Percentiles rank a stretch among this genome's conserved stretches.
Conservation (phyloP, 2,888 invertebrate genomes). For the Pilophorus perplexus region DNA sequence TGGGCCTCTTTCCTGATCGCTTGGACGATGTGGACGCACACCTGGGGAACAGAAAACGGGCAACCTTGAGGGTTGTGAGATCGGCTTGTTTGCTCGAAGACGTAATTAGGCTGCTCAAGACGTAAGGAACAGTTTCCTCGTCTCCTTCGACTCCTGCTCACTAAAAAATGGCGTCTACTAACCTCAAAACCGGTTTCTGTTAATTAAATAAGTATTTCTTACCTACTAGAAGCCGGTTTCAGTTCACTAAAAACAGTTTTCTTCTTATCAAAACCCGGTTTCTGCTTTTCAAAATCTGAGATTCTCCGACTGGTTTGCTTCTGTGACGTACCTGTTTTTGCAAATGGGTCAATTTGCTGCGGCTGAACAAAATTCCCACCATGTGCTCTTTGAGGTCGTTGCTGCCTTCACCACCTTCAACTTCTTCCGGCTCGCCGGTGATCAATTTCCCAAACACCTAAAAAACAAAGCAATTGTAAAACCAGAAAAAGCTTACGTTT, state of each 20-base stretch:
- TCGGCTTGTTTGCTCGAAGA: too few species aligned
- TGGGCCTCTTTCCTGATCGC: constrained; percentile 87
- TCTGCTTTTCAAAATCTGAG: too few species aligned
- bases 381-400: constrained; percentile 89
- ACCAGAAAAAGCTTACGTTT: not conserved
- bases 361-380: constrained; percentile 92
- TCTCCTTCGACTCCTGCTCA: too few species aligned
- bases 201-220: too few species aligned
- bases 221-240: too few species aligned
- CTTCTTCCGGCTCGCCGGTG: constrained; percentile 61
- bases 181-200: too few species aligned
- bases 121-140: not conserved
- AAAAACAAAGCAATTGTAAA: not conserved
- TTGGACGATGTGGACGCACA: constrained; percentile 83
- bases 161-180: too few species aligned
- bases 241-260: too few species aligned
- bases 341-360: constrained; percentile 87
- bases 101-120: not conserved
- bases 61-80: too few species aligned
- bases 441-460: constrained; percentile 89
- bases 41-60: constrained; percentile 55
- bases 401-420: constrained; percentile 54
- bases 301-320: too few species aligned
- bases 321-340: constrained; percentile 96
- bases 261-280: too few species aligned